Percentiles rank a stretch among this genome's conserved stretches.
Conservation (phyloP, 2,113 vertebrate species). For the Phycodurus eques region DNA sequence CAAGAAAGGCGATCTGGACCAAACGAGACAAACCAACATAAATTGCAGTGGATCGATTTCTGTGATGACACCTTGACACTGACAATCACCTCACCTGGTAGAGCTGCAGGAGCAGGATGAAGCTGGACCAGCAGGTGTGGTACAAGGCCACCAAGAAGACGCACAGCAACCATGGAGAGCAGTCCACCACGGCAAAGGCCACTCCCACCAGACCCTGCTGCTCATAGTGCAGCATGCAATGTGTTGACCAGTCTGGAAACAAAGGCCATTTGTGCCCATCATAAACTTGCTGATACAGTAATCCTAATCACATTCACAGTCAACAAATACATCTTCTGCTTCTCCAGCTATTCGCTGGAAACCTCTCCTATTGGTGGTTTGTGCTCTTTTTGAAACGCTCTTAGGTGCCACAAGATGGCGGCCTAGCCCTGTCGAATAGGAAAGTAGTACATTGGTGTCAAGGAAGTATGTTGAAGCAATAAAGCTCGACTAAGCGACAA, state of each 20-base stretch:
- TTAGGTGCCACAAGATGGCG: too few species aligned
- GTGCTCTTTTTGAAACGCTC: too few species aligned
- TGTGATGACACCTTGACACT: too few species aligned
- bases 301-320: not conserved
- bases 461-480: not conserved
- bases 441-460: not conserved
- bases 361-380: too few species aligned
- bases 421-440: too few species aligned
- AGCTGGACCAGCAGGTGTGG: constrained; percentile 78
- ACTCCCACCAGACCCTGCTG: constrained; percentile 76
- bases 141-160: constrained; percentile 78
- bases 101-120: constrained; percentile 80
- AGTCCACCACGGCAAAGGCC: constrained; percentile 72
- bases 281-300: not conserved
- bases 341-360: not conserved
- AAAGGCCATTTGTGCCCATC: not conserved
- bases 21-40: not conserved
- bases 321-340: not conserved
- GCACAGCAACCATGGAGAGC: constrained; percentile 87
- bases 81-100: constrained; percentile 78
- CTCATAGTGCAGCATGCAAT: constrained; percentile 72
- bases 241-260: constrained; percentile 82
- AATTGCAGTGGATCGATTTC: not conserved
- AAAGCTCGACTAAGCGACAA: too few species aligned
- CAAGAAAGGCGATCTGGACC: constrained; percentile 82